Base-by-base conservation (phyloP, 1,140 invertebrate genomes). In the Anthonomus grandis region DNA sequence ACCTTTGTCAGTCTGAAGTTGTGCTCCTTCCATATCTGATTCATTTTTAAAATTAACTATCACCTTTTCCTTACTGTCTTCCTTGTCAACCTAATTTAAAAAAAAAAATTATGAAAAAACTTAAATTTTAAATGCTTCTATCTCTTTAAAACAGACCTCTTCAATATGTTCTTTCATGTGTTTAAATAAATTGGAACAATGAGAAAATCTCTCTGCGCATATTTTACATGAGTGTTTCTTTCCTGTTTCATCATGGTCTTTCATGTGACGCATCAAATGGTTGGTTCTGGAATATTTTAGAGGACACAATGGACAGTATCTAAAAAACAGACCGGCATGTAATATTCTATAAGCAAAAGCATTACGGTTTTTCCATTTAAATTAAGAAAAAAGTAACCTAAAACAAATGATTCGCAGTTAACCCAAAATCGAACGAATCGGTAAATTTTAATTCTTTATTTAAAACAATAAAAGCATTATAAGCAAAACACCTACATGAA, bases 221-320 rank as follows among this genome's bases (percentile, higher is more conserved):
- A 63, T 58, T 37, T 59, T 51, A 55, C 67, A 69, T 15, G 53
- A 25, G 48, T 68, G 61, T 47, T 57, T 63, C 24, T 54, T 34
- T 22, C 62, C 62, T 18, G 53, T 31, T 53, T 67, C 67, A 50
- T 67, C 59, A 47, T 66, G 63, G 10, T 36, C 59, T 56, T 60
- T 60, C 39, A 71, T 57, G 54, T 70, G 68, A 15, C 68, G 61
- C 8, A 67, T 51, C 39, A 70, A 50, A 59, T 70, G 66, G 42
- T 69, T 60, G 6, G 63, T 64, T 48, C 61, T 61, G n/a, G 63
- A 60, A 50, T 68, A 70, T 58, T 66, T 65, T 18, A 61, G 58
- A 36, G 67, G 57, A 58, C 69, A 70, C 37, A 70, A 56, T 17
- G 62, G 60, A 38, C 69, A 70, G 24, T 55, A 59, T 44, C 61